These are phyloP conservation scores for Clarias gariepinus DNA, from an alignment of 2,113 vertebrate species.

Conservation along the genomic window DNA sequence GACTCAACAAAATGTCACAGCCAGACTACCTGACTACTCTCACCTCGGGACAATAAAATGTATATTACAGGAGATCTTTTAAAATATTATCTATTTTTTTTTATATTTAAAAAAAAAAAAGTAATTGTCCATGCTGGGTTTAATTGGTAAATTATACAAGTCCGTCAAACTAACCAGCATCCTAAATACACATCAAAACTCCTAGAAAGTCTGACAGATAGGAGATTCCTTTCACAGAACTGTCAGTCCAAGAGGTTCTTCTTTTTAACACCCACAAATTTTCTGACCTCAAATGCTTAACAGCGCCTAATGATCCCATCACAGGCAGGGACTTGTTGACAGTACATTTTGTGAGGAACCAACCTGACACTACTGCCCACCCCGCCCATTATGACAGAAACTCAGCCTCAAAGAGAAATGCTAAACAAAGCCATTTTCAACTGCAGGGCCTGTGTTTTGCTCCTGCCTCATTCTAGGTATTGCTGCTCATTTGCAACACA, in stretches of 20 bases:
- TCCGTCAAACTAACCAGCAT: not conserved
- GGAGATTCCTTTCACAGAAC: not conserved
- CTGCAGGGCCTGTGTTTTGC: slow-evolving; percentile 34
- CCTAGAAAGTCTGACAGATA: not conserved
- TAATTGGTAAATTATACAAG: not conserved
- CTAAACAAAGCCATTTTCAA: slow-evolving; percentile 44
- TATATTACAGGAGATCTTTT: not conserved
- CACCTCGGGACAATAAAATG: slow-evolving; percentile 5
- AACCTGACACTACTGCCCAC: slow-evolving; percentile 58
- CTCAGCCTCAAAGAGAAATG: slow-evolving; percentile 38
- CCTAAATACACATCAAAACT: not conserved
- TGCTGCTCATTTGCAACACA: slow-evolving; percentile 75
- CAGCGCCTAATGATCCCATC: slow-evolving; percentile 70
- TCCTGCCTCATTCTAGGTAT: slow-evolving; percentile 48
- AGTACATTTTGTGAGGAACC: slow-evolving; percentile 61
- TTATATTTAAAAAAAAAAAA: no score
- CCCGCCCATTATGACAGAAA: slow-evolving; percentile 47
- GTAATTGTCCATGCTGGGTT: not conserved
- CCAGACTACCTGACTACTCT: not conserved
- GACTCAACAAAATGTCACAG: slow-evolving; percentile 25
- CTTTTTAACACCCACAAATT: not conserved
- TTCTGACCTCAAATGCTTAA: slow-evolving; percentile 11
- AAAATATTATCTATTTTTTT: not conserved
- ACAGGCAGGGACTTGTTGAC: slow-evolving; percentile 72
- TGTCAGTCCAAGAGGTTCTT: not conserved